Percentiles rank a stretch among this genome's conserved stretches.
Conservation (phyloP, 2,888 invertebrate species). For the Acanthococcus lagerstroemiae region DNA sequence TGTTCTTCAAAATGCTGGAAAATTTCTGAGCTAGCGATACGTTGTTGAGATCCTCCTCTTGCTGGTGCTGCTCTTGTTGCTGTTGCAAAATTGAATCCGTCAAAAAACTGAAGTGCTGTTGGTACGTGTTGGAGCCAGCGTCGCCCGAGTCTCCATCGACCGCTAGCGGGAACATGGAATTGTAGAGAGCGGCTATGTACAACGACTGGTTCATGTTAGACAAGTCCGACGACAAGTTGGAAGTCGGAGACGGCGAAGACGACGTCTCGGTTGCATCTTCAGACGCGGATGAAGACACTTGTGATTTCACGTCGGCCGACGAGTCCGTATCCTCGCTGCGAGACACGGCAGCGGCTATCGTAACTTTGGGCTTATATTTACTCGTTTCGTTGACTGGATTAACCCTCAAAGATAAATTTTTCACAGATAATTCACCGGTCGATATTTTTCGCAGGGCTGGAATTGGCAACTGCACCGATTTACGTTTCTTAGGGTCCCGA, state of each 20-base stretch:
- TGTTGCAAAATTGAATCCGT: background rate
- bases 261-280: background rate
- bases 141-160: background rate
- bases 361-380: background rate
- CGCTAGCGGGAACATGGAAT: background rate
- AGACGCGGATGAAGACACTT: background rate
- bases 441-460: constrained; percentile 21
- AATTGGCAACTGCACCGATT: constrained; percentile 7
- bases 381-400: background rate
- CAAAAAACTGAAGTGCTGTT: constrained; percentile 5
- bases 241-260: background rate
- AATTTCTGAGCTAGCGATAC: constrained; percentile 11
- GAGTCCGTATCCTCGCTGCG: background rate
- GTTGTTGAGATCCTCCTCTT: background rate
- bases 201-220: constrained; percentile 3
- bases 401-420: constrained; percentile 5
- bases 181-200: constrained; percentile 11
- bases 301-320: background rate
- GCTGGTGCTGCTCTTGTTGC: constrained; percentile 1
- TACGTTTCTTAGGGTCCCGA: constrained; percentile 14
- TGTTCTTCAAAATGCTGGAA: constrained; percentile 12
- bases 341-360: background rate
- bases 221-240: background rate
- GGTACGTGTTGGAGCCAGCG: constrained; percentile 1
- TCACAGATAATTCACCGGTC: constrained; percentile 19